These are phyloP conservation scores for Habrosyne pyritoides DNA, from an alignment of 2,888 invertebrate genomes.

Conservation along the genomic window DNA sequence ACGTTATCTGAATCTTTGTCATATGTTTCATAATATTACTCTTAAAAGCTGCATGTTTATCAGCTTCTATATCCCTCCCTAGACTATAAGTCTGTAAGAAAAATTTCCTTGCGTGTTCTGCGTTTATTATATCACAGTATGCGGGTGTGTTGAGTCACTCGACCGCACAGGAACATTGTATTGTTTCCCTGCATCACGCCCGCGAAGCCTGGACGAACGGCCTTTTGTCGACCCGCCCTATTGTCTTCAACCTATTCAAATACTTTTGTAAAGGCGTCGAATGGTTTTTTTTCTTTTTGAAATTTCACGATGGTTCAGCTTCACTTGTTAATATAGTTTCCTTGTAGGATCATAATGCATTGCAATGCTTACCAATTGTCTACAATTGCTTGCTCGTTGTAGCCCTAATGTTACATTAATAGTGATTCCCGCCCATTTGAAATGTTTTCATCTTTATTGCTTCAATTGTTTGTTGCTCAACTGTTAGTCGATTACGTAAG, in stretches of 20 bases:
- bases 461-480: slow-evolving; percentile 76
- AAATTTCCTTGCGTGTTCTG: background rate
- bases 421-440: slow-evolving; percentile 65
- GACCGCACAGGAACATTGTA: slow-evolving; percentile 70
- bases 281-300: slow-evolving; percentile 43
- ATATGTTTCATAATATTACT: slow-evolving; percentile 1
- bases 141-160: slow-evolving; percentile 67
- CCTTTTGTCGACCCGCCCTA: slow-evolving; percentile 68
- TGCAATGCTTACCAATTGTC: slow-evolving; percentile 39
- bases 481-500: slow-evolving; percentile 65
- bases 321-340: slow-evolving; percentile 39
- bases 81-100: background rate
- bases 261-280: slow-evolving; percentile 58
- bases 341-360: slow-evolving; percentile 38
- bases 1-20: background rate
- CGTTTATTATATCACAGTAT: slow-evolving; percentile 47
- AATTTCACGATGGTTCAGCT: slow-evolving; percentile 49
- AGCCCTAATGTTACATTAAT: slow-evolving; percentile 66
- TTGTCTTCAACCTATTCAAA: slow-evolving; percentile 71
- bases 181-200: slow-evolving; percentile 65
- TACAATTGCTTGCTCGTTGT: slow-evolving; percentile 46
- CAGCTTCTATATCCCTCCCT: background rate
- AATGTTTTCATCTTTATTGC: slow-evolving; percentile 73
- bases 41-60: background rate
- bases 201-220: slow-evolving; percentile 61